Evolutionary conservation across 2,888 invertebrate genomes (phyloP), one percentile per base, ranked within the genome.

Genomic region (Latrodectus hesperus): DNA sequence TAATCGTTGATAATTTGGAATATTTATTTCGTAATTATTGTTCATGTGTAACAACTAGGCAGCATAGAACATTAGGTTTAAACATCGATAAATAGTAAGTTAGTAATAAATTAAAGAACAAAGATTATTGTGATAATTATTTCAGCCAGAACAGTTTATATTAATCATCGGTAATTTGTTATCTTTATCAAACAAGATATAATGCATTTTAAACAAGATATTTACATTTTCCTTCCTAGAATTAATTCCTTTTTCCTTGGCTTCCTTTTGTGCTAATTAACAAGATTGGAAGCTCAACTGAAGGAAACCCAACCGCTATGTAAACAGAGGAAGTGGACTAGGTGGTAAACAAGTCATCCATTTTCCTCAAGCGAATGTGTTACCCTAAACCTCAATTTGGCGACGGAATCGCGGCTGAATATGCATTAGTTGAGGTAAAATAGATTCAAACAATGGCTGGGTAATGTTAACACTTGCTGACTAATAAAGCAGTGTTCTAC

Each of bases 401-500:
- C 55, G 60, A 60, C 38, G 38, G 2, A 3, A 38, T 38, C 38
- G 4, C 5, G 38, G 60, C n/a, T 16, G n/a, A 60, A 60, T 60
- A 60, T 60, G 60, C 60, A 60, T 16, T n/a, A 60, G 60, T 16
- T 38, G 38, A 16, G 6, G 60, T 60, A 60, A 60, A 60, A n/a
- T 16, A n/a, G 60, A 60, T 60, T 16, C n/a, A 60, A 16, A n/a
- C n/a, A n/a, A 16, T 60, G 60, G 60, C 10, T 60, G 12, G n/a
- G 60, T 60, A 60, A 60, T 60, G 60, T 60, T 38, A 60, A 60
- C n/a, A 60, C 60, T n/a, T 60, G 60, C 60, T 60, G n/a, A 60
- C 60, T 60, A 60, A 60, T 12, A 60, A 16, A 60, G 60, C 60
- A n/a, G n/a, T 38, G 38, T 38, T 6, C 38, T 38, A 38, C 38